Base-by-base conservation (phyloP, 2,888 invertebrate genomes). In the Heteromurus nitidus region DNA sequence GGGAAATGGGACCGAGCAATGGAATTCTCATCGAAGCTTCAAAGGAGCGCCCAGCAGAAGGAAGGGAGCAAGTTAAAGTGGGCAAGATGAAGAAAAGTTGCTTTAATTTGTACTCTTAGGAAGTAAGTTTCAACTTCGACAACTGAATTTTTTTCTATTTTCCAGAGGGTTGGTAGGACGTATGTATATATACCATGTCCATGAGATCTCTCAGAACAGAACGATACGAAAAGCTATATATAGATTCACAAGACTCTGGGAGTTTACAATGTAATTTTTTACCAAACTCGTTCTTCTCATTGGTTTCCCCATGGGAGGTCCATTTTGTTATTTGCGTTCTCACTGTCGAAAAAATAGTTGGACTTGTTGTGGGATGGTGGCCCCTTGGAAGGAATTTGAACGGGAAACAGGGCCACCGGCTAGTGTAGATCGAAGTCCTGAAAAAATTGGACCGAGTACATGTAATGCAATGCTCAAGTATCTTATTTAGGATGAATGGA, bases 301-400 rank as follows among this genome's bases (percentile, higher is more conserved):
- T 64, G 64, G 73, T 64, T 73, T 73, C 62, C 73, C 73, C 73
- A 50, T n/a, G 73, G 73, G 73, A 73, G 73, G 73, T 73, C 64
- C 73, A 73, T 73, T 73, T 73, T 73, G 64, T 64, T 73, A 64
- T 73, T 73, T 64, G 47, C 31, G 24, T n/a, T n/a, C n/a, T n/a
- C n/a, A n/a, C n/a, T n/a, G n/a, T n/a, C 68, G 16, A 47, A 30
- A 53, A 31, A 68, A 50, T 30, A 68, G 22, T 53, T n/a, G 22
- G 26, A 2, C 9, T n/a, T 20, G 64, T 31, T 20, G 64, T 5
- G 31, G 2, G 31, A 28, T 20, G 30, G 30, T 50, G 28, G 50
- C 26, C 50, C n/a, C n/a, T n/a, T n/a, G n/a, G n/a, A n/a, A n/a
- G n/a, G n/a, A n/a, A n/a, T n/a, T n/a, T n/a, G n/a, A n/a, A n/a